These are phyloP conservation scores for Diachasma alloeum DNA, from an alignment of 1,140 invertebrate genomes.

Conservation along the genomic window DNA sequence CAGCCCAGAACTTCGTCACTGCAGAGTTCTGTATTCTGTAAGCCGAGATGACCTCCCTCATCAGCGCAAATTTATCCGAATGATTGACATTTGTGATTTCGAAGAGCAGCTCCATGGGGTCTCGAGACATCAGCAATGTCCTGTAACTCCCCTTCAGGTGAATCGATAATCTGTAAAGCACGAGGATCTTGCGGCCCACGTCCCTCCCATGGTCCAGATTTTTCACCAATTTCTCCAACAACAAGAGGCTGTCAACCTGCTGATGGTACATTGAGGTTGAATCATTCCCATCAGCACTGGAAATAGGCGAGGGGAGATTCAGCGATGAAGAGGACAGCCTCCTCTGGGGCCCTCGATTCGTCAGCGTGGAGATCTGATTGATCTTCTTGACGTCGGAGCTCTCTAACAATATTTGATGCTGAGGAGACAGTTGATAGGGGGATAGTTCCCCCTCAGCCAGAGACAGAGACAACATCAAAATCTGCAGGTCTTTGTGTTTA, in stretches of 20 bases:
- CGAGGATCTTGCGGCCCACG: constrained; percentile 65
- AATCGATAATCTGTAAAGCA: constrained; percentile 66
- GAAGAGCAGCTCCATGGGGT: constrained; percentile 66
- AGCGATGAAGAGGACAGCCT: constrained; percentile 45
- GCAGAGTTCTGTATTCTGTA: constrained; percentile 59
- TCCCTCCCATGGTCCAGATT: constrained; percentile 60
- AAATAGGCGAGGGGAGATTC: constrained; percentile 17
- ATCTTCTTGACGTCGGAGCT: constrained; percentile 36
- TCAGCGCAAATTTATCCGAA: constrained; percentile 67
- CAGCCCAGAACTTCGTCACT: constrained; percentile 59
- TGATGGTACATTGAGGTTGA: constrained; percentile 20
- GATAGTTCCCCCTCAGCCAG: constrained; percentile 57
- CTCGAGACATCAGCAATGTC: constrained; percentile 62
- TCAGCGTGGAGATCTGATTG: constrained; percentile 37
- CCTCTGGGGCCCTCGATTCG: constrained; percentile 44
- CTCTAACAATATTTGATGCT: constrained; percentile 48
- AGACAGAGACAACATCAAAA: constrained; percentile 55
- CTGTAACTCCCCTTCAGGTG: constrained; percentile 67
- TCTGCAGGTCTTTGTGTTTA: constrained; percentile 54
- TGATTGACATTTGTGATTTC: constrained; percentile 65
- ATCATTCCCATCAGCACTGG: neutral
- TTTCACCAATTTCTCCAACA: constrained; percentile 49
- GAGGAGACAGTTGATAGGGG: constrained; percentile 49
- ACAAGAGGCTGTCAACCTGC: constrained; percentile 44
- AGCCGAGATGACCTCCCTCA: constrained; percentile 66